A percentile compares a stretch with the other conserved stretches of the same genome.
Evolutionary conservation across 1,140 invertebrate genomes (phyloP).

Genomic region (Achroia grisella): DNA sequence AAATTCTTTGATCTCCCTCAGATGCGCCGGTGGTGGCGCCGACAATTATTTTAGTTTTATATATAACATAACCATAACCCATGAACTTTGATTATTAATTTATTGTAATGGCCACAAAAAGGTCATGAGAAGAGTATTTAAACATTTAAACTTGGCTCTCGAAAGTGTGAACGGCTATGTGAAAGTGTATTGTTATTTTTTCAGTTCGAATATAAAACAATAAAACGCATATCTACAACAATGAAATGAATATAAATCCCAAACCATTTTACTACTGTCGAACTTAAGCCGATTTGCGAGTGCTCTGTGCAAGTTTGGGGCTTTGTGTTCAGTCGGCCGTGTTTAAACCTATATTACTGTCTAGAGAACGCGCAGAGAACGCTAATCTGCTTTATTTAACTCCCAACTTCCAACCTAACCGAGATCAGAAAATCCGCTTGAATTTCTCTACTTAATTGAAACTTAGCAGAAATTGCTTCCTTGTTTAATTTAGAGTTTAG

Average conservation of each 20-base stretch:
- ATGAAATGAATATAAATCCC: slow-evolving; percentile 15
- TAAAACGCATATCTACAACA: slow-evolving; percentile 13
- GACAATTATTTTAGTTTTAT: slow-evolving; percentile 21
- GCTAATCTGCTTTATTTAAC: slow-evolving; percentile 48
- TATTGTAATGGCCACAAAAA: slow-evolving; percentile 24
- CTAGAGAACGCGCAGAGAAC: slow-evolving; percentile 29
- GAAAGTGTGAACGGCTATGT: slow-evolving; percentile 41
- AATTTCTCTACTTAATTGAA: slow-evolving; percentile 17
- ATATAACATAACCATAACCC: too few relatives aligned
- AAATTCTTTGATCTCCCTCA: slow-evolving; percentile 48
- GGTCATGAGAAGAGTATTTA: slow-evolving; percentile 38
- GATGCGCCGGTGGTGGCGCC: slow-evolving; percentile 30
- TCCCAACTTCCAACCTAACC: slow-evolving; percentile 19
- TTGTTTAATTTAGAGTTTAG: slow-evolving; percentile 44
- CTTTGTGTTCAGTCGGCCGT: slow-evolving; percentile 34
- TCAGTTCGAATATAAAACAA: slow-evolving; percentile 34
- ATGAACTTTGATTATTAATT: slow-evolving; percentile 37
- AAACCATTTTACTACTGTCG: slow-evolving; percentile 31
- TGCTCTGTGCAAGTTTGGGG: slow-evolving; percentile 29
- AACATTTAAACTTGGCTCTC: slow-evolving; percentile 28
- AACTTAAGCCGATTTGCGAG: slow-evolving; percentile 52
- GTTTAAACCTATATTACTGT: slow-evolving; percentile 53
- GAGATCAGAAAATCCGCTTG: slow-evolving; percentile 32
- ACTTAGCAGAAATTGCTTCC: slow-evolving; percentile 35
- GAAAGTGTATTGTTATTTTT: slow-evolving; percentile 46